Evolutionary conservation across 2,888 invertebrate genomes (phyloP), one percentile per base, ranked within the genome.

Genomic region (Prosopocoilus inquinatus): DNA sequence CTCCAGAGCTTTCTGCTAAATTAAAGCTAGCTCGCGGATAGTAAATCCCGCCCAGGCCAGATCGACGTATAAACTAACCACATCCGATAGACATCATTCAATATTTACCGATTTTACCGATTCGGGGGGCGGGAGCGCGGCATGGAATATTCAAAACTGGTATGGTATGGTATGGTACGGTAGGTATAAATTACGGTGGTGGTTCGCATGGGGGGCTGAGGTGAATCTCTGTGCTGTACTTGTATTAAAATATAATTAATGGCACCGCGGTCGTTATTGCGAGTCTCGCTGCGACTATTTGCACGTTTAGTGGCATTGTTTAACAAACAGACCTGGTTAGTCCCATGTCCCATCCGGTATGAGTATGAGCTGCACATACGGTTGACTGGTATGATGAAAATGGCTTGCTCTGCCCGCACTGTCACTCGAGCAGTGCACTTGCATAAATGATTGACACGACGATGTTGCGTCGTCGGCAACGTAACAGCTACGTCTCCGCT

Each of bases 31-130:
- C 20, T 34, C 43, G 47, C 46, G 44, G 33, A 47, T 47, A 41
- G 41, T 41, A 41, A 41, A 41, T 41, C 41, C 41, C 38, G 38
- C 41, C 8, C 34, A n/a, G 41, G 28, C 9, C 32, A 12, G 32
- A 51, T 47, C 48, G 49, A 48, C 57, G 49, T 51, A 55, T 55
- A 55, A 53, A 57, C 53, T 53, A 57, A 57, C 57, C 53, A 38
- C 35, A 53, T 49, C 45, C 47, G 52, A 57, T 52, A 52, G 43
- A 44, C 44, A 53, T 49, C 52, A 57, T 57, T 53, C 49, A 57
- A 57, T 57, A 57, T 57, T 57, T 53, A 57, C n/a, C n/a, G n/a
- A n/a, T n/a, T n/a, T n/a, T n/a, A n/a, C n/a, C n/a, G n/a, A n/a
- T n/a, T n/a, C n/a, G n/a, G n/a, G n/a, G n/a, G n/a, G n/a, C 47